Evolutionary conservation across 2,113 vertebrate species (phyloP), one percentile per base, ranked within the genome.

Genomic region (Ceyx cyanopectus): DNA sequence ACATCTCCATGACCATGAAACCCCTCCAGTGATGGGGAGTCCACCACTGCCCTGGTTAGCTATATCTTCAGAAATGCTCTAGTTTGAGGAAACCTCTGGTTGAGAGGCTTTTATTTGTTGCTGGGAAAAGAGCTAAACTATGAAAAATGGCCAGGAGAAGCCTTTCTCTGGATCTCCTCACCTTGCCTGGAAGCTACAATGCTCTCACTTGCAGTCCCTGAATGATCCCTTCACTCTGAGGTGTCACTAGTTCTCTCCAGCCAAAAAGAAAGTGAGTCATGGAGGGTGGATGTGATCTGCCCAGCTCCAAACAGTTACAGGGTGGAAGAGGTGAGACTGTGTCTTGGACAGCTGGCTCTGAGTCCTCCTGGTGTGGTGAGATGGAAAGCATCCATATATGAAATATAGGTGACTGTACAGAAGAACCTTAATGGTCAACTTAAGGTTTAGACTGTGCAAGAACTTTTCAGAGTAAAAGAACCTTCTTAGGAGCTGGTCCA

Each of bases 401-500:
- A 60, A 51, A 34, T 5, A 20, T 2, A 6, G 11, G 29, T 62
- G 34, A 26, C 9, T 4, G 3, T 29, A 3, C 18, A 26, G 32
- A 50, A 51, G 37, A 23, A 58, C 53, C 41, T 63, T 29, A 41
- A 24, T 16, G n/a, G 12, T 73, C 53, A 43, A 4, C 19, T 46
- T 23, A 16, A 87, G 6, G 34, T 50, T 54, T 45, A 54, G 58
- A 40, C 7, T 15, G 3, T 8, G 24, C 9, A 80, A 73, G 26
- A 72, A 32, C 0, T 1, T 82, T 85, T 68, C n/a, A 48, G 79
- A 40, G 19, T n/a, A 32, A 50, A 58, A 2, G 29, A 67, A 74
- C 45, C 37, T 12, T 66, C 65, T 56, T 2, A 3, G 41, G 27
- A 70, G 21, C 45, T 54, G 43, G 15, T 8, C 20, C 0, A 0